Conservation (phyloP, 2,888 invertebrate genomes). For the Trissolcus japonicus region DNA sequence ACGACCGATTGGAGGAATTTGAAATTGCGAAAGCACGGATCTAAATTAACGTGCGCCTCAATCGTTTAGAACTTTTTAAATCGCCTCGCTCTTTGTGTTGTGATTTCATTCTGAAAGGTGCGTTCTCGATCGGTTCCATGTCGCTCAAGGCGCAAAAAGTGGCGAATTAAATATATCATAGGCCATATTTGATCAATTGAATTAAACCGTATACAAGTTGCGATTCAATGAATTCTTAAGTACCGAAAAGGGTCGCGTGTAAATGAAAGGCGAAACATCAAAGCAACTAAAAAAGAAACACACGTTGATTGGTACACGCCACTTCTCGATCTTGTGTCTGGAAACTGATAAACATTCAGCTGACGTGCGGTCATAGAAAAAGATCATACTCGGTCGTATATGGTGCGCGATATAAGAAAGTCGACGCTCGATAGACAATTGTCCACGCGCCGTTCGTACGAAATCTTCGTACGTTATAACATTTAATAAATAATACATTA, state of each 20-base stretch:
- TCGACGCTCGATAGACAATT: slow-evolving; percentile 13
- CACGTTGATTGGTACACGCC: slow-evolving; percentile 20
- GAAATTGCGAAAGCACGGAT: slow-evolving; percentile 1
- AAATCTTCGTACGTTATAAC: slow-evolving; percentile 18
- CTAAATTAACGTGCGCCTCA: background rate
- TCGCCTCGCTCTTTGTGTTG: background rate
- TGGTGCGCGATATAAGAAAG: slow-evolving; percentile 32
- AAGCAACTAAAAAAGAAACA: slow-evolving; percentile 33
- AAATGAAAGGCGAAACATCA: slow-evolving; percentile 43
- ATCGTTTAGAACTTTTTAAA: background rate
- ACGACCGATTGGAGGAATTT: slow-evolving; percentile 20
- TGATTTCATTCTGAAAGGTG: too few species aligned
- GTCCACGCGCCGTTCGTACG: slow-evolving; percentile 42
- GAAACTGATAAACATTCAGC: slow-evolving; percentile 40
- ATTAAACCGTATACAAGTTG: slow-evolving; percentile 18
- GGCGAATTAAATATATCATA: background rate
- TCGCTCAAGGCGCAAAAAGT: too few species aligned
- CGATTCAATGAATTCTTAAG: slow-evolving; percentile 23
- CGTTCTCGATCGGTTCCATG: too few species aligned
- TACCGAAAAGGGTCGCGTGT: slow-evolving; percentile 32
- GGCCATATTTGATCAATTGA: slow-evolving; percentile 23
- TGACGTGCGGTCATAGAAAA: slow-evolving; percentile 33
- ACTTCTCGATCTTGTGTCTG: slow-evolving; percentile 18
- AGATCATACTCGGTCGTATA: slow-evolving; percentile 31
- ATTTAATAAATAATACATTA: slow-evolving; percentile 48